A percentile compares a stretch with the other conserved stretches of the same genome.
phyloP scores from a whole-genome alignment of 2,797 vertebrate species.

The Otolemur crassicaudatus region DNA sequence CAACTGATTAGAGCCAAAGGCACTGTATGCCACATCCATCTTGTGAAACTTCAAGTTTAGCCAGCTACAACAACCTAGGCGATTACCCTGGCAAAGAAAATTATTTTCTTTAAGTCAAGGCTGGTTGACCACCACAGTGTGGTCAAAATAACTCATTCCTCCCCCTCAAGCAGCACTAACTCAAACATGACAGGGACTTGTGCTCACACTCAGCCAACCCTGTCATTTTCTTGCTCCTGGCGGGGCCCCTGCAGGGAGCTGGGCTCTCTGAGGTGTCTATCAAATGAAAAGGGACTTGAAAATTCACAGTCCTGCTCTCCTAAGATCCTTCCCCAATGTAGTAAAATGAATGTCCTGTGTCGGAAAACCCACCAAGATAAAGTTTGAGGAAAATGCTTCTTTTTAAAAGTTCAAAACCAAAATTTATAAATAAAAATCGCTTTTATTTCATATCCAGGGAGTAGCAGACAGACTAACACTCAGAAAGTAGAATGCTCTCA shows the following conservation, averaged over 20 bases:
- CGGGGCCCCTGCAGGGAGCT: not conserved
- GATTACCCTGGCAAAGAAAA: conserved; percentile 74
- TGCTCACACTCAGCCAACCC: not conserved
- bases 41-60: conserved; percentile 60
- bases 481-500: not conserved
- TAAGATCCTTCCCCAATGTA: not conserved
- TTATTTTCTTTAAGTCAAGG: conserved; percentile 65
- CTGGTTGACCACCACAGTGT: conserved; percentile 66
- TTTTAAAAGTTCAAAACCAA: conserved; percentile 56
- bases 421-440: conserved; percentile 50
- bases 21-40: conserved; percentile 54
- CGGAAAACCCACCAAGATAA: not conserved
- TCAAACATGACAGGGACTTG: conserved; percentile 64
- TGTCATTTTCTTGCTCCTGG: conserved; percentile 7
- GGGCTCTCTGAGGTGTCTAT: not conserved
- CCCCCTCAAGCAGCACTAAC: conserved; percentile 61
- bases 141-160: conserved; percentile 64
- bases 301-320: not conserved
- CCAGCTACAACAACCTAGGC: conserved; percentile 70
- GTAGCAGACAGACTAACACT: not conserved
- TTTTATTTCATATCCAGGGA: not conserved
- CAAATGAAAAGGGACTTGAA: not conserved
- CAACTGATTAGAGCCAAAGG: conserved; percentile 60
- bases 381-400: conserved; percentile 31
- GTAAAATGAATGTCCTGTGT: not conserved